Evolutionary conservation across 1,140 invertebrate species (phyloP).

Genomic region (Drosophila arizonae): DNA sequence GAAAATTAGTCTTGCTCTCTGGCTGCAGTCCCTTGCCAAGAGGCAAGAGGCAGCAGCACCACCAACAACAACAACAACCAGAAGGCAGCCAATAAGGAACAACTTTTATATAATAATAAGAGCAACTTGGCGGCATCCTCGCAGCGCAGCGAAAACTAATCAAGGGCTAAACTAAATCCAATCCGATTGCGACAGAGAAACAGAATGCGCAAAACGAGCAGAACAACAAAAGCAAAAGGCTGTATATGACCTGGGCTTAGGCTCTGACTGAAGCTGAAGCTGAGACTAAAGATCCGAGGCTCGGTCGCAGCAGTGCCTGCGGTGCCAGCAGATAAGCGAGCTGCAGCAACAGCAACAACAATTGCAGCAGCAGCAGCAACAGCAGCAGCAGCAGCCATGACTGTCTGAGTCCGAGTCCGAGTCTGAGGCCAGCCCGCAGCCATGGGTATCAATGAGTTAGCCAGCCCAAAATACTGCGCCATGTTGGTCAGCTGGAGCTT

Average conservation of each 20-base stretch:
- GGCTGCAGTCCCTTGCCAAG: slow-evolving; percentile 55
- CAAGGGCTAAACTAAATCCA: slow-evolving; percentile 81
- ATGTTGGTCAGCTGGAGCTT: slow-evolving; percentile 54
- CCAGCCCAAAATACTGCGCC: slow-evolving; percentile 51
- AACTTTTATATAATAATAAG: slow-evolving; percentile 77
- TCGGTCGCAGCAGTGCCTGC: slow-evolving; percentile 38
- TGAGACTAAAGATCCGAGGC: slow-evolving; percentile 2
- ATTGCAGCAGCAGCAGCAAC: slow-evolving; percentile 22
- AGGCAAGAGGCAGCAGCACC: slow-evolving; percentile 22
- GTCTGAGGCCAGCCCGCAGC: slow-evolving; percentile 41
- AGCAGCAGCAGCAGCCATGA: slow-evolving; percentile 57
- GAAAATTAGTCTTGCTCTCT: slow-evolving; percentile 79
- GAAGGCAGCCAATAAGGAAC: slow-evolving; percentile 53
- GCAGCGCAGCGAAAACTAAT: slow-evolving; percentile 71
- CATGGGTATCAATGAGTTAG: slow-evolving; percentile 74
- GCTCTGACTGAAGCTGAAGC: slow-evolving; percentile 27
- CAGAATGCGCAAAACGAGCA: slow-evolving; percentile 47
- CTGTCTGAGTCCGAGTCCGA: slow-evolving; percentile 43
- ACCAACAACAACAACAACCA: slow-evolving; percentile 17
- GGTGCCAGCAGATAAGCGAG: slow-evolving; percentile 58
- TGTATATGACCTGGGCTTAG: neutral
- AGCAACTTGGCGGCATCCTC: slow-evolving; percentile 68
- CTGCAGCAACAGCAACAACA: slow-evolving; percentile 21
- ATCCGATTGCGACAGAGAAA: slow-evolving; percentile 71
- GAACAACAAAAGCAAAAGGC: slow-evolving; percentile 8